phyloP scores from a whole-genome alignment of 2,113 vertebrate genomes.

The Ictalurus furcatus region DNA sequence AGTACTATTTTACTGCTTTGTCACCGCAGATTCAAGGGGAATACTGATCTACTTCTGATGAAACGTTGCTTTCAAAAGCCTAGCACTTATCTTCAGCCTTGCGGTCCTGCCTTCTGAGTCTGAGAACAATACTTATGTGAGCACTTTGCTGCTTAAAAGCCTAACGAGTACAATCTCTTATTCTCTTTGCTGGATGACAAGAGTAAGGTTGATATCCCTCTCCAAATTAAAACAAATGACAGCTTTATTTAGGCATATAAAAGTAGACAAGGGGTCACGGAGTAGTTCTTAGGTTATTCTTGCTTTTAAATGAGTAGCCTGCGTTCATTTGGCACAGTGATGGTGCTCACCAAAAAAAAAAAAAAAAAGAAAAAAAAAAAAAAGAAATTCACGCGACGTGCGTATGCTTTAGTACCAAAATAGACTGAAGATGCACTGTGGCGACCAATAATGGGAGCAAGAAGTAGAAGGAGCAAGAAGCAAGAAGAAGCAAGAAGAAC shows the following conservation, averaged over 20 bases:
- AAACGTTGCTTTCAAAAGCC: constrained; percentile 46
- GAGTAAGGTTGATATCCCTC: background rate
- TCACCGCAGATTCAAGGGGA: constrained; percentile 65
- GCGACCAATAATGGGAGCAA: too few species aligned
- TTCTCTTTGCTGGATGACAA: constrained; percentile 3
- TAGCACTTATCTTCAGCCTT: constrained; percentile 21
- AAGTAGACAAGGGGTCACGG: background rate
- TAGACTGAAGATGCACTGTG: too few species aligned
- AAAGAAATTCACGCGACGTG: too few species aligned
- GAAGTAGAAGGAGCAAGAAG: too few species aligned
- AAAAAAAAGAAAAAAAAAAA: too few species aligned
- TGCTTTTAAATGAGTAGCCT: background rate
- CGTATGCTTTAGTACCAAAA: too few species aligned
- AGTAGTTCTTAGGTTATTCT: background rate
- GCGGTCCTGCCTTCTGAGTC: background rate
- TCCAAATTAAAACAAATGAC: background rate
- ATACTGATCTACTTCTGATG: constrained; percentile 60
- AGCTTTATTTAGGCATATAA: background rate
- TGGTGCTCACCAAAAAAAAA: too few species aligned
- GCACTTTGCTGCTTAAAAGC: constrained; percentile 14
- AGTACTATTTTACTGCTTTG: constrained; percentile 66
- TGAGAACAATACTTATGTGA: constrained; percentile 29
- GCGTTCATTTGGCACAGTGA: background rate
- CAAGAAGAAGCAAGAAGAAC: too few species aligned
- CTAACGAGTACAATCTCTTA: constrained; percentile 13